Evolutionary conservation across 2,888 invertebrate species (phyloP).

Genomic region (Archips xylosteana): DNA sequence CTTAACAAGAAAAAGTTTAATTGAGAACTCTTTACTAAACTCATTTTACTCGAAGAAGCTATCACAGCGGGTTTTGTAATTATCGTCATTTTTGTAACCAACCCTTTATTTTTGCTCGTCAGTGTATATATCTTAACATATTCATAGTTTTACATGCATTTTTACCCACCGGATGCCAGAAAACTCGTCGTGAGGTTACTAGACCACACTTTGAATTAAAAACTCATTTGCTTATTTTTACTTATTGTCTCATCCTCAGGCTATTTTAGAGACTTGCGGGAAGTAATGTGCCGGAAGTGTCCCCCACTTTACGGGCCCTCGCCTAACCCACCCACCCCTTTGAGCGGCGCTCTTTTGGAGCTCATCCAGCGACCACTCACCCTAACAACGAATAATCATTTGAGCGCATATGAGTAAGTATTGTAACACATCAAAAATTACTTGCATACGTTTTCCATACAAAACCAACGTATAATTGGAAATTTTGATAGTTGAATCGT

Average conservation of each 20-base stretch:
- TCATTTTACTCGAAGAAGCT: too few species aligned
- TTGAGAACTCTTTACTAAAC: too few species aligned
- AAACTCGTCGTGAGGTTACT: too few species aligned
- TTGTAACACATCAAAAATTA: not conserved
- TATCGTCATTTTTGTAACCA: too few species aligned
- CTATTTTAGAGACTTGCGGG: slow-evolving; percentile 90
- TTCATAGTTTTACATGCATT: too few species aligned
- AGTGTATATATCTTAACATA: too few species aligned
- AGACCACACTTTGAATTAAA: not conserved
- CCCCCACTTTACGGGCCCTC: slow-evolving; percentile 89
- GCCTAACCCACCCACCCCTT: slow-evolving; percentile 89
- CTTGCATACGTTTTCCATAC: not conserved
- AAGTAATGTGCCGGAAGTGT: slow-evolving; percentile 88
- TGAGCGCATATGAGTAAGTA: slow-evolving; percentile 81
- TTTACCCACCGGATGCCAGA: too few species aligned
- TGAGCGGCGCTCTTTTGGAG: slow-evolving; percentile 90
- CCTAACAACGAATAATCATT: slow-evolving; percentile 76
- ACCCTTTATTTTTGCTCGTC: too few species aligned
- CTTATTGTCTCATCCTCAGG: slow-evolving; percentile 65
- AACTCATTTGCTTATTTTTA: not conserved
- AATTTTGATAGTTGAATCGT: not conserved
- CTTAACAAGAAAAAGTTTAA: too few species aligned
- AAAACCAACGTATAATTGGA: not conserved
- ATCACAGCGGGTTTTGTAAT: too few species aligned
- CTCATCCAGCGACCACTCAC: slow-evolving; percentile 91